Conservation (phyloP, 1,140 invertebrate species). For the Drosophila subobscura region DNA sequence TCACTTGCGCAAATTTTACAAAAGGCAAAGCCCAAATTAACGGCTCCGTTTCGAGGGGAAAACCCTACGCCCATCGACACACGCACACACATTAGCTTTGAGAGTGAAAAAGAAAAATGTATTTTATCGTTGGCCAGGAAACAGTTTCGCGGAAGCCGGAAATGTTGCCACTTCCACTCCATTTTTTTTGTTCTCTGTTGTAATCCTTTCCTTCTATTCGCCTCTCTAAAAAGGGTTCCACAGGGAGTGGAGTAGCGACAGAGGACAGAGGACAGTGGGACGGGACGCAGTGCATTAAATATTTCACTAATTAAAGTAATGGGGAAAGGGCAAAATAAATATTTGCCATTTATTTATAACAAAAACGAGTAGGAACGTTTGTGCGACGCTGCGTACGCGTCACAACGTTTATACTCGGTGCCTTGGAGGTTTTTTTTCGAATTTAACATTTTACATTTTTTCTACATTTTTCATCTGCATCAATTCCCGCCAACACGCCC, state of each 20-base stretch:
- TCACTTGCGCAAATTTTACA: conserved; percentile 61
- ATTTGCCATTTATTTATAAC: conserved; percentile 63
- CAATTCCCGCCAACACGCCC: too few species aligned
- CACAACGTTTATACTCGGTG: too few species aligned
- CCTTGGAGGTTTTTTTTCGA: too few species aligned
- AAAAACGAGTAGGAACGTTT: too few species aligned
- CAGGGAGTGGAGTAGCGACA: not conserved
- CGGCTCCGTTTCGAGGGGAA: conserved; percentile 54
- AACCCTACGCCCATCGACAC: conserved; percentile 25
- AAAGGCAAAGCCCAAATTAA: conserved; percentile 78
- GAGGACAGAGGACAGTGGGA: not conserved
- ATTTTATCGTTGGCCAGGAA: conserved; percentile 82
- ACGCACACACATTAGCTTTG: conserved; percentile 64
- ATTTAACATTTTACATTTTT: too few species aligned
- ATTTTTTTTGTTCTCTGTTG: conserved; percentile 55
- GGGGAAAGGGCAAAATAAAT: conserved; percentile 47
- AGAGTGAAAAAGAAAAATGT: conserved; percentile 55
- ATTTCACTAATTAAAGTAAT: conserved; percentile 82
- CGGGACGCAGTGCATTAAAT: conserved; percentile 64
- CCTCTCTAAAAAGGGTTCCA: conserved; percentile 41
- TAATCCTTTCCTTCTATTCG: conserved; percentile 10
- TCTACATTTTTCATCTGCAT: too few species aligned
- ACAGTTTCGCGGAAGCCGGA: conserved; percentile 79
- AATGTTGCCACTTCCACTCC: conserved; percentile 72
- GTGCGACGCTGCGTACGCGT: too few species aligned